A percentile compares a stretch with the other conserved stretches of the same genome.
Evolutionary conservation across 1,140 invertebrate species (phyloP).

Genomic region (Parasteatoda tepidariorum): DNA sequence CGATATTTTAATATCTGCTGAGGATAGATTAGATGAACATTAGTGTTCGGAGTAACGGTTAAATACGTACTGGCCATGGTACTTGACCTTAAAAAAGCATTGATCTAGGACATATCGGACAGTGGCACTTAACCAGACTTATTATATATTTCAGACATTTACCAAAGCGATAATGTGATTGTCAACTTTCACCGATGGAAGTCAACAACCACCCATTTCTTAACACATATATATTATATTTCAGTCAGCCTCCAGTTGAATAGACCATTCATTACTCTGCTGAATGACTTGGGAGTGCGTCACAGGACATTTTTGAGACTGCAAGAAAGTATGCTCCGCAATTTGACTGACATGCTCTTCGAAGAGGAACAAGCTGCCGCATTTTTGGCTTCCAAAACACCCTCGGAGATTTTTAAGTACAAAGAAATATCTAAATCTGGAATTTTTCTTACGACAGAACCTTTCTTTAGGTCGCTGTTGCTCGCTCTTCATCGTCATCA

Average conservation of each 20-base stretch:
- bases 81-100: no score
- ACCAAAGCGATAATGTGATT: no score
- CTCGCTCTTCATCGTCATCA: conserved; percentile 29
- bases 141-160: no score
- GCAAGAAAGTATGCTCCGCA: conserved; percentile 41
- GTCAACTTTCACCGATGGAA: no score
- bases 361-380: conserved; percentile 58
- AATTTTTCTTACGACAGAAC: conserved; percentile 59
- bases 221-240: conserved; percentile 23
- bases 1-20: no score
- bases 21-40: no score
- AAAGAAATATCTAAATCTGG: conserved; percentile 51
- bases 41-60: no score
- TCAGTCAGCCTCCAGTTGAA: conserved; percentile 56
- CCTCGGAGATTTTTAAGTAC: conserved; percentile 12
- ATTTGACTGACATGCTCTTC: conserved; percentile 58
- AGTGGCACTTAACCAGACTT: no score
- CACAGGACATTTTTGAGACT: conserved; percentile 47
- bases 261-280: conserved; percentile 57
- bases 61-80: no score
- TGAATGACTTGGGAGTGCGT: conserved; percentile 55
- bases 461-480: conserved; percentile 61
- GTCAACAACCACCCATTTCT: no score
- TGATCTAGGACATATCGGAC: no score
- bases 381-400: conserved; percentile 37